Conservation (phyloP, 2,113 vertebrate genomes). For the Crypturellus undulatus region DNA sequence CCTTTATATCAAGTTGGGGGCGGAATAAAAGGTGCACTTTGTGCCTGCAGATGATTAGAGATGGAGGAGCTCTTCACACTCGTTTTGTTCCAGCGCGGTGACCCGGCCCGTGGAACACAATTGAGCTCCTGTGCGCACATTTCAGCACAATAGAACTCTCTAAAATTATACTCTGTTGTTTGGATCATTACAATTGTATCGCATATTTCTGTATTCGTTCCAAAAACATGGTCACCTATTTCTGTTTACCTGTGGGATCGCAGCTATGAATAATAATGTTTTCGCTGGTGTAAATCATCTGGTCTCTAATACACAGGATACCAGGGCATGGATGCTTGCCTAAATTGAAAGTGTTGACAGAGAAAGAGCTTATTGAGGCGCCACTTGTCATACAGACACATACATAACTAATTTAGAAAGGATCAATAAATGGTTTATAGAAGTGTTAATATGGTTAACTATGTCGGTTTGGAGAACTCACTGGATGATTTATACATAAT, state of each 20-base stretch:
- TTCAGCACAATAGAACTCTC: constrained; percentile 66
- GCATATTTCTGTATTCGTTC: constrained; percentile 41
- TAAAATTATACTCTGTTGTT: constrained; percentile 67
- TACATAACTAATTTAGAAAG: background rate
- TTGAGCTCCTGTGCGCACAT: constrained; percentile 67
- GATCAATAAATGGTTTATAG: background rate
- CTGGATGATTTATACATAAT: background rate
- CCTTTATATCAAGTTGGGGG: constrained; percentile 55
- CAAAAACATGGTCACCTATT: constrained; percentile 1
- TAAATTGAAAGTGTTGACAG: background rate
- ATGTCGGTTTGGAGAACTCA: background rate
- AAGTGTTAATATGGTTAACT: background rate
- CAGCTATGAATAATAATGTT: background rate
- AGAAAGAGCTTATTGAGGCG: background rate
- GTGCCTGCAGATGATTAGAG: constrained; percentile 70
- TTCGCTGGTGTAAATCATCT: background rate
- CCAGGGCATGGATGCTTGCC: background rate
- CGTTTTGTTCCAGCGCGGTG: constrained; percentile 78
- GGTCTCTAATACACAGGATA: background rate
- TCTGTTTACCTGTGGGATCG: constrained; percentile 1
- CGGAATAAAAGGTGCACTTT: constrained; percentile 67
- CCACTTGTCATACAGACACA: background rate
- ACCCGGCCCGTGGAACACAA: constrained; percentile 75
- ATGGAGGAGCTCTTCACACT: constrained; percentile 78
- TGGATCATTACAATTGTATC: constrained; percentile 71